These are phyloP conservation scores for Mus pahari DNA, from an alignment of 2,113 vertebrate genomes.

Conservation along the genomic window DNA sequence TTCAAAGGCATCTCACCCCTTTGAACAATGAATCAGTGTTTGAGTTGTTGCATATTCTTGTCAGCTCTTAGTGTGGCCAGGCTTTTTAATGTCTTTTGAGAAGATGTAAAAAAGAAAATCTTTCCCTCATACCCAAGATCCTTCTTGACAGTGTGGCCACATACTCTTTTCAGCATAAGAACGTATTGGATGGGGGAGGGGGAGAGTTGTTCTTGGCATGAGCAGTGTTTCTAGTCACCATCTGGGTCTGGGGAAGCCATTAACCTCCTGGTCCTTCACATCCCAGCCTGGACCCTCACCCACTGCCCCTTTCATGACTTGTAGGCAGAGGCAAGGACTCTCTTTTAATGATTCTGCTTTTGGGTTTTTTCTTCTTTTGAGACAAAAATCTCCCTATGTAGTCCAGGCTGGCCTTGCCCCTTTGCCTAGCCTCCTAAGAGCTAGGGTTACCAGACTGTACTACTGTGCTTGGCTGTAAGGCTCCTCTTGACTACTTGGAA, in stretches of 20 bases:
- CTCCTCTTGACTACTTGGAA: background rate
- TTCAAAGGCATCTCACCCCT: background rate
- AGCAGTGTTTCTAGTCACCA: background rate
- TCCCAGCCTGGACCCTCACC: background rate
- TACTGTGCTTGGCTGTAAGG: background rate
- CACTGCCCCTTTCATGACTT: background rate
- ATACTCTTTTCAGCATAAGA: background rate
- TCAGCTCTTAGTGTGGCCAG: background rate
- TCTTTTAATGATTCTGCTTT: background rate
- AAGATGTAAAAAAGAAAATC: background rate
- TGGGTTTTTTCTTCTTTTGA: too few species aligned
- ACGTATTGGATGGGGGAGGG: background rate
- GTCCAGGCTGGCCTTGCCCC: background rate
- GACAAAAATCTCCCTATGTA: background rate
- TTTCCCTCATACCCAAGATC: background rate
- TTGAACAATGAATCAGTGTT: background rate
- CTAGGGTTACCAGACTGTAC: too few species aligned
- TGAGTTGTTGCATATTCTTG: too few species aligned
- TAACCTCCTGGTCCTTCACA: background rate
- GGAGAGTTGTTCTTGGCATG: background rate
- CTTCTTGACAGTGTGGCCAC: background rate
- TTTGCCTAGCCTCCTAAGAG: background rate
- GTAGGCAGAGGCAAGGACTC: background rate
- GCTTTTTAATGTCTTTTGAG: background rate
- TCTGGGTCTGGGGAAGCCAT: background rate